phyloP scores from a whole-genome alignment of 1,140 invertebrate species.

The Leptoteleia sp. region DNA sequence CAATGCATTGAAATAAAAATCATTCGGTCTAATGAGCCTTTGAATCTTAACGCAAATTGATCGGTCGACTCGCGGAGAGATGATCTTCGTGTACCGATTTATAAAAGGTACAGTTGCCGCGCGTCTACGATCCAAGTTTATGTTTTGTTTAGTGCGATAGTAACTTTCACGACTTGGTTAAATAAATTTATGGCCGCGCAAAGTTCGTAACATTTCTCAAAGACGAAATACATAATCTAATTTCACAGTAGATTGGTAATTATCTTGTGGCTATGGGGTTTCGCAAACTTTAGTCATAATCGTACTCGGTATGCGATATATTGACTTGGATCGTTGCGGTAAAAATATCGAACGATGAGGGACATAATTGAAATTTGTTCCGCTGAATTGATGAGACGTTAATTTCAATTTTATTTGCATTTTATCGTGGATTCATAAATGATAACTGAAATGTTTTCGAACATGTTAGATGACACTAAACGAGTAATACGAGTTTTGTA shows the following conservation, averaged over 20 bases:
- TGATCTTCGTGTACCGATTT: constrained; percentile 16
- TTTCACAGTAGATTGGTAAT: constrained; percentile 62
- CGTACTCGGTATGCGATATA: constrained; percentile 39
- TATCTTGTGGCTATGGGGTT: constrained; percentile 52
- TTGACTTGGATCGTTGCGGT: not conserved
- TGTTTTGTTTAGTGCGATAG: constrained; percentile 37
- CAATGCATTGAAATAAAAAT: not conserved
- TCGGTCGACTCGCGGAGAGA: too few species aligned
- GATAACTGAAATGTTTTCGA: too few species aligned
- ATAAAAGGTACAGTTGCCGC: constrained; percentile 16
- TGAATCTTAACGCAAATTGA: too few species aligned
- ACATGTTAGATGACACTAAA: too few species aligned
- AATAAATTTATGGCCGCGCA: constrained; percentile 56
- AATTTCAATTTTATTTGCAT: too few species aligned
- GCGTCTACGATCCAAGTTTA: constrained; percentile 24
- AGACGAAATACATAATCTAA: constrained; percentile 59
- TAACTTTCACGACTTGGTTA: constrained; percentile 53
- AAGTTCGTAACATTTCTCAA: constrained; percentile 55
- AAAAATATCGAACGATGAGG: constrained; percentile 13
- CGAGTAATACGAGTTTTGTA: too few species aligned
- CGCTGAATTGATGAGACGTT: too few species aligned
- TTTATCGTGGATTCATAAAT: too few species aligned
- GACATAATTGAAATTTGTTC: constrained; percentile 2
- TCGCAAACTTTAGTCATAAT: constrained; percentile 60
- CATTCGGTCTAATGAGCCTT: too few species aligned